phyloP scores from a whole-genome alignment of 1,140 invertebrate species.

The Pseudomyrmex pallidus region DNA sequence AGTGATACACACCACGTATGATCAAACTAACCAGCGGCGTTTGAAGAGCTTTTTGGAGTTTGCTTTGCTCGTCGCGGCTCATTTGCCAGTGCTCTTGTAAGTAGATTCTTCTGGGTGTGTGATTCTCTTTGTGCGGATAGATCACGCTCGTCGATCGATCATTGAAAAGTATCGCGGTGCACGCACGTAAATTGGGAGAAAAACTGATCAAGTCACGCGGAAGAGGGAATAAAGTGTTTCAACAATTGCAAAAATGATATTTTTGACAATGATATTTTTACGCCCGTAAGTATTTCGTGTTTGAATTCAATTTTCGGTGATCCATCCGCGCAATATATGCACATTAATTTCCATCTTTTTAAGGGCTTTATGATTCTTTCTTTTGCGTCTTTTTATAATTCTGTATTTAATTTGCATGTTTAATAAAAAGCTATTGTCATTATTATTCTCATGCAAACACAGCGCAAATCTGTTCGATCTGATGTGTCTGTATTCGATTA shows the following conservation, averaged over 20 bases:
- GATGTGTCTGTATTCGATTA: neutral
- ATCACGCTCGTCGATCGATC: neutral
- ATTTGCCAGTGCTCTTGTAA: conserved; percentile 54
- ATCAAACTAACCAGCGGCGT: neutral
- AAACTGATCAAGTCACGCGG: neutral
- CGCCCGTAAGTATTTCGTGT: no score
- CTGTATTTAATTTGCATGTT: no score
- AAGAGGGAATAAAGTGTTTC: neutral
- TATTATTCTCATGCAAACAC: no score
- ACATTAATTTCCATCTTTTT: no score
- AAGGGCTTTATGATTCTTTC: no score
- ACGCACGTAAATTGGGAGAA: neutral
- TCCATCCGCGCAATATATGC: no score
- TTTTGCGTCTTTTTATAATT: no score
- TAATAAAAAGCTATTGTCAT: no score
- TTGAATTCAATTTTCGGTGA: no score
- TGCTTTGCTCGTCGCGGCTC: conserved; percentile 1
- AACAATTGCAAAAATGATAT: neutral
- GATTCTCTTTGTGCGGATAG: conserved; percentile 8
- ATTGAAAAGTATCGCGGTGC: neutral
- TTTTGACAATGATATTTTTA: no score
- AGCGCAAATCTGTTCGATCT: neutral
- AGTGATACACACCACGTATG: neutral
- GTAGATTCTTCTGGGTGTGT: conserved; percentile 49
- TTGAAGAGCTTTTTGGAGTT: conserved; percentile 22